Evolutionary conservation across 2,888 invertebrate species (phyloP).

Genomic region (Tetragonisca angustula): DNA sequence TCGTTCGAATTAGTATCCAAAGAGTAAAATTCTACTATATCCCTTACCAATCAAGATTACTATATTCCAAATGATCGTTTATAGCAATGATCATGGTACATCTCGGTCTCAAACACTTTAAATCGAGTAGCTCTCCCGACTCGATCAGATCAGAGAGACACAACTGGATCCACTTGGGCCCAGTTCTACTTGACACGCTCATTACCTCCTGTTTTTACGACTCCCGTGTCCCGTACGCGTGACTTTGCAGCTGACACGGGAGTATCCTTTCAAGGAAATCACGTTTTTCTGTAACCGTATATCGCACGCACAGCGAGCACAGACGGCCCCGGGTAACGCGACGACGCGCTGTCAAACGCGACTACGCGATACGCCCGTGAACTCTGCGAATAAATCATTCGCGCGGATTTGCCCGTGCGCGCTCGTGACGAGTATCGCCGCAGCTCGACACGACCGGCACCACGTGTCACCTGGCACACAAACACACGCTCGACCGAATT

Average conservation of each 20-base stretch:
- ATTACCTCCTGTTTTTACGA: slow-evolving; percentile 38
- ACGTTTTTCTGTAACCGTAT: slow-evolving; percentile 46
- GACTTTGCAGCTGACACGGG: slow-evolving; percentile 20
- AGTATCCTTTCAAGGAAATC: slow-evolving; percentile 56
- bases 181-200: slow-evolving; percentile 13
- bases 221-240: neutral
- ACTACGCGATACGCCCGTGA: slow-evolving; percentile 26
- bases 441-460: slow-evolving; percentile 24
- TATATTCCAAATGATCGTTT: too few relatives aligned
- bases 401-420: slow-evolving; percentile 1
- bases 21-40: neutral
- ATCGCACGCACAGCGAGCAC: slow-evolving; percentile 36
- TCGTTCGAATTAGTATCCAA: neutral
- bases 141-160: too few relatives aligned
- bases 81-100: neutral
- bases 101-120: neutral
- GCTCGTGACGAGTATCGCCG: neutral
- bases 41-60: too few relatives aligned
- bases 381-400: slow-evolving; percentile 22
- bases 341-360: slow-evolving; percentile 10
- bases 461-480: slow-evolving; percentile 46
- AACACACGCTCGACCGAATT: neutral
- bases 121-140: neutral
- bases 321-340: slow-evolving; percentile 10
- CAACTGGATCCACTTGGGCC: neutral